phyloP scores from a whole-genome alignment of 1,140 invertebrate genomes.

The Arion vulgaris region DNA sequence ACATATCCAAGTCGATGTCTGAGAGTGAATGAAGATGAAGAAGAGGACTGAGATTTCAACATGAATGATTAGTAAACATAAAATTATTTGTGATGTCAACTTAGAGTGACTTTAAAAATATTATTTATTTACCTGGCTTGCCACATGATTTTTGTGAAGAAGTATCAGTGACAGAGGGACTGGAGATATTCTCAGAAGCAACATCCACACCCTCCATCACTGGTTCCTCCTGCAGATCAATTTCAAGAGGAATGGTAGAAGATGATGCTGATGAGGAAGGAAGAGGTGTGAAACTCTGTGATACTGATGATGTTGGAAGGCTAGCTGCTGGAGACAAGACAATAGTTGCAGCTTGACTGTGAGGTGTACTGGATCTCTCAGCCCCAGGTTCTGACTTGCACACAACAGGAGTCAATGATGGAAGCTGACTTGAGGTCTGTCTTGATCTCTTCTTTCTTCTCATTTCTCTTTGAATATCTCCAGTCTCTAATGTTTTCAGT shows the following conservation, averaged over 20 bases:
- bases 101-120: no score
- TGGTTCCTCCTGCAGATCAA: constrained; percentile 31
- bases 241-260: constrained; percentile 2
- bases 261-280: constrained; percentile 16
- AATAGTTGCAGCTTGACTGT: not conserved
- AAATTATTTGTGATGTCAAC: no score
- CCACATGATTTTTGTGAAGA: constrained; percentile 25
- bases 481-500: constrained; percentile 35
- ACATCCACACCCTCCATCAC: constrained; percentile 38
- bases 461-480: constrained; percentile 22
- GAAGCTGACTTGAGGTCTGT: not conserved
- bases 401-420: not conserved
- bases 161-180: constrained; percentile 15
- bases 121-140: constrained; percentile 33
- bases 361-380: not conserved
- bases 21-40: no score
- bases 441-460: constrained; percentile 31
- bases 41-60: no score
- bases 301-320: not conserved
- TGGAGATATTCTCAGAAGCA: constrained; percentile 16
- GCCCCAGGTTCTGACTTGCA: not conserved
- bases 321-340: not conserved
- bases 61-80: no score
- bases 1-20: no score
- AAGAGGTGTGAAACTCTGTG: not conserved